These are phyloP conservation scores for Galagoides demidoff DNA, from an alignment of 2,797 vertebrate genomes.

Conservation along the genomic window DNA sequence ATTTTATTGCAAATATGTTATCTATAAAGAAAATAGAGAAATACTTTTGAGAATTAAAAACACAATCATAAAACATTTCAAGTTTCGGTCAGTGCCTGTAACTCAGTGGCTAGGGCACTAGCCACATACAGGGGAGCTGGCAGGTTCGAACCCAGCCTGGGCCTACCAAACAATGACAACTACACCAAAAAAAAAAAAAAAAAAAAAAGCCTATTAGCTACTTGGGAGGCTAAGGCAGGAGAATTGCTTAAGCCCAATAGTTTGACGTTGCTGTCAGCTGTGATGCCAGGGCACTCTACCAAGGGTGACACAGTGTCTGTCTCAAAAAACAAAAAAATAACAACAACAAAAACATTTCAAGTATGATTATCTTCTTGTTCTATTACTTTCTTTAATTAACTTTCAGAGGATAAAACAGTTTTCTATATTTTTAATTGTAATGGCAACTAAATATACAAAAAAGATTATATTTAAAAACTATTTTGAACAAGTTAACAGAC, in stretches of 20 bases:
- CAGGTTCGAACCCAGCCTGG: too few relatives aligned
- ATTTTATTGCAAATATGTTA: conserved; percentile 93
- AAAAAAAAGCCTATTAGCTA: too few relatives aligned
- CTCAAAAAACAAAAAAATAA: too few relatives aligned
- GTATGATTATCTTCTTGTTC: neutral
- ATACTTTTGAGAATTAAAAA: conserved; percentile 61
- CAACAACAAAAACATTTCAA: conserved; percentile 57
- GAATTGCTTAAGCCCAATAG: too few relatives aligned
- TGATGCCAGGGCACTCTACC: too few relatives aligned
- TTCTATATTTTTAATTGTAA: conserved; percentile 19
- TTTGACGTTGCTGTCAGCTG: too few relatives aligned
- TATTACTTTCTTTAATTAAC: neutral
- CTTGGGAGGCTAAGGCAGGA: too few relatives aligned
- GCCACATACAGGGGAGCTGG: too few relatives aligned
- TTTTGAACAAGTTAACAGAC: conserved; percentile 16
- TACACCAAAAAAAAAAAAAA: too few relatives aligned
- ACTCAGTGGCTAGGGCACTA: too few relatives aligned
- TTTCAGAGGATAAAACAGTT: neutral
- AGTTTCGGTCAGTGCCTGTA: neutral
- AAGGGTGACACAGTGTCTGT: too few relatives aligned
- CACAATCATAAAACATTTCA: conserved; percentile 55
- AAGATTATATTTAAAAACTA: neutral
- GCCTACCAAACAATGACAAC: too few relatives aligned
- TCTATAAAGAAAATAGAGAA: conserved; percentile 89
- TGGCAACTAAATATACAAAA: neutral